These are phyloP conservation scores for Metopia argyrocephala DNA, from an alignment of 2,888 invertebrate genomes.

Conservation along the genomic window DNA sequence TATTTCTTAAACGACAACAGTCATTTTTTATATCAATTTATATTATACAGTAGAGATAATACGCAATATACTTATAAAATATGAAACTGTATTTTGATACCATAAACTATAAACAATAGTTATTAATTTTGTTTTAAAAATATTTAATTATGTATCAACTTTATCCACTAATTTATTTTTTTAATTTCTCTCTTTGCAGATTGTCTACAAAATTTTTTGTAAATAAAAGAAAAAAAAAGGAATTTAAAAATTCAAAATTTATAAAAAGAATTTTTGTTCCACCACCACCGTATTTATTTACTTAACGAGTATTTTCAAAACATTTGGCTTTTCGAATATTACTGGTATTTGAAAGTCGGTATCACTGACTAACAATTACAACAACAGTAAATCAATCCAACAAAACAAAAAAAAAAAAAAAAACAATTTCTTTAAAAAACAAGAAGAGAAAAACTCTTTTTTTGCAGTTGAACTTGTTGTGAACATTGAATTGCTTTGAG, in stretches of 20 bases:
- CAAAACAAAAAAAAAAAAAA: background rate
- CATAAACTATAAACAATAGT: background rate
- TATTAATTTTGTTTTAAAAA: background rate
- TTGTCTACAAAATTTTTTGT: slow-evolving; percentile 3
- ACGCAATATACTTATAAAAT: too few relatives aligned
- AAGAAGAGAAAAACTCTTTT: background rate
- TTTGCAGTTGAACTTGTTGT: slow-evolving; percentile 9
- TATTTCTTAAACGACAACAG: too few relatives aligned
- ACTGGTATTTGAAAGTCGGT: background rate
- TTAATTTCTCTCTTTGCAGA: slow-evolving; percentile 32
- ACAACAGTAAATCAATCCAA: too few relatives aligned
- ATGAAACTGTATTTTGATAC: too few relatives aligned
- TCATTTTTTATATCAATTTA: too few relatives aligned
- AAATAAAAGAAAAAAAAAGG: slow-evolving; percentile 1
- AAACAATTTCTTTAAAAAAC: background rate
- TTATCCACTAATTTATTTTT: background rate
- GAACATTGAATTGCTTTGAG: background rate
- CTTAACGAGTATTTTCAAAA: too few relatives aligned
- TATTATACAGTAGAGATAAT: too few relatives aligned
- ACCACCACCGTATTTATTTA: too few relatives aligned
- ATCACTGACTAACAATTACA: background rate
- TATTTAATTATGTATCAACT: background rate
- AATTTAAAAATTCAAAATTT: background rate
- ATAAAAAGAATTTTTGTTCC: too few relatives aligned
- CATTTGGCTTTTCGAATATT: too few relatives aligned